Evolutionary conservation across 2,113 vertebrate genomes (phyloP).

Genomic region (Myrmecobius fasciatus): DNA sequence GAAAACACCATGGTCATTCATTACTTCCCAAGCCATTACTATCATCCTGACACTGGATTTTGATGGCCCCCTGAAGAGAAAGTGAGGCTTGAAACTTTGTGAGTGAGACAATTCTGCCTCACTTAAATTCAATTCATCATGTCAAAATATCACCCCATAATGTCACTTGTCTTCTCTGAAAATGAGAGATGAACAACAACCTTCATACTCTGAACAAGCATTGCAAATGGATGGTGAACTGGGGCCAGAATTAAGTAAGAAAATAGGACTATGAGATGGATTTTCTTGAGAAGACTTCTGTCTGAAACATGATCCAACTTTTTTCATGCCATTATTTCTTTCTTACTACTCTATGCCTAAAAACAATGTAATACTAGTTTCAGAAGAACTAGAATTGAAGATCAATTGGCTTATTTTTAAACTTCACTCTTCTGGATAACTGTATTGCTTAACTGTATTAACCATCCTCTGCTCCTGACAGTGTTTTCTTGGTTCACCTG

Average conservation of each 20-base stretch:
- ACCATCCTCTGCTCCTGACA: background rate
- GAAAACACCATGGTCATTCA: no score
- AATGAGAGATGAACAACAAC: background rate
- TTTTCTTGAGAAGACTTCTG: background rate
- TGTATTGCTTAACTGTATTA: background rate
- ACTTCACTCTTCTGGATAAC: background rate
- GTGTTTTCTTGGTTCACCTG: background rate
- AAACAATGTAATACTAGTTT: background rate
- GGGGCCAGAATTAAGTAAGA: background rate
- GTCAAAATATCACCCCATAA: no score
- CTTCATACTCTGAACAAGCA: background rate
- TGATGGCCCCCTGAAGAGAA: no score
- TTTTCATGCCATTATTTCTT: background rate
- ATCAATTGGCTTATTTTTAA: background rate
- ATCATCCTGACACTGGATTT: no score
- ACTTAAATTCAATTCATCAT: no score
- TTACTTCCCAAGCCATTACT: no score
- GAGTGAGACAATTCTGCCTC: no score
- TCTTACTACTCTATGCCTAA: background rate
- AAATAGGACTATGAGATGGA: background rate
- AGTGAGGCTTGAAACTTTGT: no score
- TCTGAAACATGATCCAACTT: background rate
- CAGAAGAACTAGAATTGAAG: background rate
- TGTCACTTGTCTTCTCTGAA: no score
- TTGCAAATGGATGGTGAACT: background rate